These are phyloP conservation scores for Melanophora roralis DNA, from an alignment of 2,888 invertebrate species.

Conservation along the genomic window DNA sequence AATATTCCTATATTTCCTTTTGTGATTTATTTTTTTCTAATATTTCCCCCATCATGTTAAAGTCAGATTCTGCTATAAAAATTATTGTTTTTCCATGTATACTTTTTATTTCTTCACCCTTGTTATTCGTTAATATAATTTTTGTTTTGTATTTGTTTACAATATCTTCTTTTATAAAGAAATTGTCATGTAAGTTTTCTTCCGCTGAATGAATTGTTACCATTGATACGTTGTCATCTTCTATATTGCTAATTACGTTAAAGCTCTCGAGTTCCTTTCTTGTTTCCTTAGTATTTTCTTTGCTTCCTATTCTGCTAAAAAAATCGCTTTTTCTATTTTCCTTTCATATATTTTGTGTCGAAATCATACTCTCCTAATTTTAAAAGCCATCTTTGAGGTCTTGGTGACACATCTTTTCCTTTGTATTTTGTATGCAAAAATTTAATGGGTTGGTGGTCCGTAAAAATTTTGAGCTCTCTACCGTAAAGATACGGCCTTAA, in stretches of 20 bases:
- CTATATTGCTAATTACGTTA: neutral
- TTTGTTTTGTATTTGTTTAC: constrained; percentile 39
- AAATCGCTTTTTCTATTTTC: constrained; percentile 28
- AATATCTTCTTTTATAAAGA: too few relatives aligned
- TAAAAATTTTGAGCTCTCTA: neutral
- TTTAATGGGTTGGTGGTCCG: neutral
- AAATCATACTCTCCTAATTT: constrained; percentile 22
- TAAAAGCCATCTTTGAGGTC: neutral
- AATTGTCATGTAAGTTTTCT: constrained; percentile 28
- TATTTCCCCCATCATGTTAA: constrained; percentile 44
- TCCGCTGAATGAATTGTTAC: constrained; percentile 47
- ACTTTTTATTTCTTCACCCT: constrained; percentile 40
- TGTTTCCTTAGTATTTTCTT: neutral
- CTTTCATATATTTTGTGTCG: constrained; percentile 25
- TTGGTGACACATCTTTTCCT: neutral
- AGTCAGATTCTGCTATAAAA: constrained; percentile 56
- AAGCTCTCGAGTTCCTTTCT: neutral
- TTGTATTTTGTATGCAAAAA: neutral
- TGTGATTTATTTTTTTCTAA: constrained; percentile 54
- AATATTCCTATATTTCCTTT: constrained; percentile 61
- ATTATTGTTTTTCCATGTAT: constrained; percentile 53
- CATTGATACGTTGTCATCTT: constrained; percentile 22
- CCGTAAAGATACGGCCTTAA: neutral
- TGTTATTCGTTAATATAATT: constrained; percentile 44
- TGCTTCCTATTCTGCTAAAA: constrained; percentile 24